Evolutionary conservation across 2,113 vertebrate species (phyloP).

Genomic region (Cairina moschata): DNA sequence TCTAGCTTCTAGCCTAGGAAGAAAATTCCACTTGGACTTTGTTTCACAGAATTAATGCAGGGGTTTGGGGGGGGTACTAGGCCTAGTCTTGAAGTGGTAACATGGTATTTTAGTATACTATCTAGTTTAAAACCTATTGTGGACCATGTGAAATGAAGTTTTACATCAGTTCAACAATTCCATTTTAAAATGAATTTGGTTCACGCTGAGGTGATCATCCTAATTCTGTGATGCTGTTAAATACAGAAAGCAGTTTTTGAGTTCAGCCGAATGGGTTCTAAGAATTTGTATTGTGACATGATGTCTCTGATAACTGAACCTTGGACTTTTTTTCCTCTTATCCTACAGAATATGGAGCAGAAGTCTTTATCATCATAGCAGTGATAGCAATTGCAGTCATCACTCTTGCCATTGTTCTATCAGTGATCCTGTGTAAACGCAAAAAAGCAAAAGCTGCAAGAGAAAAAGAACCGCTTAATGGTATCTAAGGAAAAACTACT

Average conservation of each 20-base stretch:
- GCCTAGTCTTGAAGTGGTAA: not conserved
- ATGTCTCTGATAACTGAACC: not conserved
- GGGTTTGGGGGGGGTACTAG: not conserved
- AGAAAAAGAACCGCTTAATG: slow-evolving; percentile 69
- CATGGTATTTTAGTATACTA: not conserved
- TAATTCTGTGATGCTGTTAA: not conserved
- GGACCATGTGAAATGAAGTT: not conserved
- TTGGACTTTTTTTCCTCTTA: not conserved
- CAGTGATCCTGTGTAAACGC: slow-evolving; percentile 77
- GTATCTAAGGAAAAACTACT: slow-evolving; percentile 14
- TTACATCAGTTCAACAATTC: not conserved
- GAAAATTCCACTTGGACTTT: not conserved
- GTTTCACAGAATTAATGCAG: not conserved
- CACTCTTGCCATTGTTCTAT: slow-evolving; percentile 56
- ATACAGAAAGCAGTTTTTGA: not conserved
- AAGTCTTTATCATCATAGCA: slow-evolving; percentile 73
- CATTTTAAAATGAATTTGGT: not conserved
- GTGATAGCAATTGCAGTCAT: slow-evolving; percentile 72
- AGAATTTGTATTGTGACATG: not conserved
- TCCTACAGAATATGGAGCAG: slow-evolving; percentile 74
- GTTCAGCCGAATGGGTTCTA: not conserved
- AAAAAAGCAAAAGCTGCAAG: slow-evolving; percentile 33
- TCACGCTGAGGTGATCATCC: not conserved
- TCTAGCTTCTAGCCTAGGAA: not conserved
- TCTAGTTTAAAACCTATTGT: not conserved